Conservation (phyloP, 2,888 invertebrate genomes). For the Trilocha varians region DNA sequence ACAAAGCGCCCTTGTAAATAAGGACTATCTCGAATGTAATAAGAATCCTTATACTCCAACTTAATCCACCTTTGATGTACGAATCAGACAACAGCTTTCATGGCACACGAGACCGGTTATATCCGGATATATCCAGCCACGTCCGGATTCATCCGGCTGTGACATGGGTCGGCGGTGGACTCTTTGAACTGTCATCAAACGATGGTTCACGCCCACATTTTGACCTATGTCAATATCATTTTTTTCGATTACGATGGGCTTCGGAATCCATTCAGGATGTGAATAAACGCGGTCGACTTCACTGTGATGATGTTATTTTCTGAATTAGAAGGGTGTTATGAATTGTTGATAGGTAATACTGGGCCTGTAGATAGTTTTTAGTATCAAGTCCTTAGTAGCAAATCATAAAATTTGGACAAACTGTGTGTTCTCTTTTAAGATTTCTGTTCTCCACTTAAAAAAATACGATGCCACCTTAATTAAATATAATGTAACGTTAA, state of each 20-base stretch:
- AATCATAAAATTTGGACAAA: too few species aligned
- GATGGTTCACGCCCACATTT: conserved; percentile 1
- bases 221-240: not conserved
- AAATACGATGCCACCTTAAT: not conserved
- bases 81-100: conserved; percentile 3
- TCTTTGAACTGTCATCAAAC: conserved; percentile 21
- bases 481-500: conserved; percentile 27
- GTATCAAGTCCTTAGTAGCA: too few species aligned
- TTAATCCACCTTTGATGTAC: conserved; percentile 22
- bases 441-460: too few species aligned
- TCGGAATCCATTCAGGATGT: too few species aligned
- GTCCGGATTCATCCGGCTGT: conserved; percentile 17
- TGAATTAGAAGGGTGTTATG: too few species aligned
- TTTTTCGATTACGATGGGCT: not conserved
- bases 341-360: too few species aligned
- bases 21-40: not conserved
- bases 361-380: too few species aligned
- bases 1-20: too few species aligned
- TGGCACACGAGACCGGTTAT: conserved; percentile 2
- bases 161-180: conserved; percentile 20
- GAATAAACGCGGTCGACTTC: too few species aligned
- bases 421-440: too few species aligned
- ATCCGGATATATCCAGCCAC: conserved; percentile 3
- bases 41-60: not conserved
- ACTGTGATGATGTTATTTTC: too few species aligned